These are phyloP conservation scores for Atta texana DNA, from an alignment of 1,140 invertebrate genomes.

Conservation along the genomic window DNA sequence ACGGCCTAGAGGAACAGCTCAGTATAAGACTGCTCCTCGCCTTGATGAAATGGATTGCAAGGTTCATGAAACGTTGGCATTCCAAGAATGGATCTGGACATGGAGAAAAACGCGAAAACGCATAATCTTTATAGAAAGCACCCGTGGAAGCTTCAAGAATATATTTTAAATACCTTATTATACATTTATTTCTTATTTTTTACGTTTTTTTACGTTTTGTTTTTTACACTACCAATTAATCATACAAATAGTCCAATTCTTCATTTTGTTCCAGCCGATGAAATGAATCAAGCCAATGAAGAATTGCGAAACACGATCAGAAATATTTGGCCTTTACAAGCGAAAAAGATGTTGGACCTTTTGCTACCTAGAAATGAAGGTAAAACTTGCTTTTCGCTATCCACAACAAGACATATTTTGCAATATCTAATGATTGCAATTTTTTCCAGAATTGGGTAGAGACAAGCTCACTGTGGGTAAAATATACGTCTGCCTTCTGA, in stretches of 20 bases:
- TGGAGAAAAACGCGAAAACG: too few relatives aligned
- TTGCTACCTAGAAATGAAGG: slow-evolving; percentile 96
- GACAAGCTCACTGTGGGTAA: slow-evolving; percentile 98
- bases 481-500: slow-evolving; percentile 98
- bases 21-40: too few relatives aligned
- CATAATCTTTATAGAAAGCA: too few relatives aligned
- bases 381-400: slow-evolving; percentile 76
- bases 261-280: slow-evolving; percentile 91
- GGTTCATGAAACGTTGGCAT: too few relatives aligned
- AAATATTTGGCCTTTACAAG: slow-evolving; percentile 99
- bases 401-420: not conserved
- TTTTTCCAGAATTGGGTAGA: slow-evolving; percentile 90
- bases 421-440: not conserved
- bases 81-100: too few relatives aligned
- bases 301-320: slow-evolving; percentile 98
- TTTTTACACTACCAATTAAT: not conserved
- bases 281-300: slow-evolving; percentile 99
- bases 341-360: slow-evolving; percentile 98
- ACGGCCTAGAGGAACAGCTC: too few relatives aligned
- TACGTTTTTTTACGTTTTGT: not conserved
- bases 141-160: not conserved
- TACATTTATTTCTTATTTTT: not conserved
- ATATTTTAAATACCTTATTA: not conserved
- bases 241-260: slow-evolving; percentile 42
- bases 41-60: too few relatives aligned